Percentiles rank a stretch among this genome's conserved stretches.
Evolutionary conservation across 2,797 vertebrate genomes (phyloP).

Genomic region (Enteromius anoplus): DNA sequence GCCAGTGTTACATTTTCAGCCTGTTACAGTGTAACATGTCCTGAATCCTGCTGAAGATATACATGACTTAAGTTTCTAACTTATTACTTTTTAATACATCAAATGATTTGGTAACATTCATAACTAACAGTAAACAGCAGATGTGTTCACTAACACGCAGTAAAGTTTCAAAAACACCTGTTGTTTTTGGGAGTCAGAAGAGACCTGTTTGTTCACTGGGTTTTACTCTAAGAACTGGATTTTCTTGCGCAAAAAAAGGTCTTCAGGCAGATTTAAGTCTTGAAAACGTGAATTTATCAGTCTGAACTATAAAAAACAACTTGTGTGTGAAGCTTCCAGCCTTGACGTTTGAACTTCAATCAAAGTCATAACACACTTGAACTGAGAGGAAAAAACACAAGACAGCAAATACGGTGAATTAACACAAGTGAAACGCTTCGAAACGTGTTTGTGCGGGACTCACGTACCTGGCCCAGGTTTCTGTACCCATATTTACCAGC

Average conservation of each 20-base stretch:
- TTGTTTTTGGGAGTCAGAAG: slow-evolving; percentile 18
- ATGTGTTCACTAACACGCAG: background rate
- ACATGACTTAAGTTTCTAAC: background rate
- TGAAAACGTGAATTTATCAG: background rate
- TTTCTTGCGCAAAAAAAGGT: background rate
- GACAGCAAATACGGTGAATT: background rate
- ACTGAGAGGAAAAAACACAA: background rate
- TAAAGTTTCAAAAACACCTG: slow-evolving; percentile 41
- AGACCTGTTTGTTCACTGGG: slow-evolving; percentile 1
- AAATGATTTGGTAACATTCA: background rate
- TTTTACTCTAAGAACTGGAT: background rate
- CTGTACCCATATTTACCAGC: slow-evolving; percentile 95
- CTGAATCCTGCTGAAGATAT: background rate
- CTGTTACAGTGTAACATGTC: slow-evolving; percentile 3
- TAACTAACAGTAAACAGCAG: background rate
- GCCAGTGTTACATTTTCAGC: background rate
- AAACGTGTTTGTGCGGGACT: slow-evolving; percentile 16
- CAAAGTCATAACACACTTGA: slow-evolving; percentile 19
- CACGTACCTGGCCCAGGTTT: slow-evolving; percentile 96
- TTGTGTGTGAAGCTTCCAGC: slow-evolving; percentile 44
- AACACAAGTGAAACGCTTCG: background rate
- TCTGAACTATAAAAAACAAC: slow-evolving; percentile 4
- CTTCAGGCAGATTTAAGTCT: background rate
- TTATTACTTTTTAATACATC: background rate
- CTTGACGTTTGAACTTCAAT: slow-evolving; percentile 57